phyloP scores from a whole-genome alignment of 1,140 invertebrate genomes.

The Plodia interpunctella region DNA sequence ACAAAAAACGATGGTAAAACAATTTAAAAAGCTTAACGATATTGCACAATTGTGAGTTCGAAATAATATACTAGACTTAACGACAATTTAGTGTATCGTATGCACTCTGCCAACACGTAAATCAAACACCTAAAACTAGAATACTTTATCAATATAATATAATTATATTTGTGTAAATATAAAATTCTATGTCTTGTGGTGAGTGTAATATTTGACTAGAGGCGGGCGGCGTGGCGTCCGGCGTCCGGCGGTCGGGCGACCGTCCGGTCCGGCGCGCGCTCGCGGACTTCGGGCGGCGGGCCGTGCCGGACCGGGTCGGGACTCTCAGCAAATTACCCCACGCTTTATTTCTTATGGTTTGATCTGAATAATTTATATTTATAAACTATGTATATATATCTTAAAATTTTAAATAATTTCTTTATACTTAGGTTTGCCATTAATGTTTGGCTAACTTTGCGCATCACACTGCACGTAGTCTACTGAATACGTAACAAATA shows the following conservation, averaged over 20 bases:
- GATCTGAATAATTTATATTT: too few relatives aligned
- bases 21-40: conserved; percentile 70
- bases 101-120: conserved; percentile 57
- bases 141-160: conserved; percentile 76
- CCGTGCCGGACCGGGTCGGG: conserved; percentile 2
- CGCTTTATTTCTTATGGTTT: too few relatives aligned
- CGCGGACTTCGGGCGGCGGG: conserved; percentile 15
- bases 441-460: too few relatives aligned
- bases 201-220: conserved; percentile 77
- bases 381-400: too few relatives aligned
- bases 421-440: too few relatives aligned
- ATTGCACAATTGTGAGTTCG: conserved; percentile 61
- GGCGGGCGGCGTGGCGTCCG: conserved; percentile 47
- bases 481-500: too few relatives aligned
- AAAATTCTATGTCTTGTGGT: conserved; percentile 75
- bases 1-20: conserved; percentile 53
- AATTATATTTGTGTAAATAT: conserved; percentile 77
- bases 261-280: conserved; percentile 13
- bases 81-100: conserved; percentile 40
- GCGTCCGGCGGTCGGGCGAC: conserved; percentile 14
- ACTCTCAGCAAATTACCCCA: too few relatives aligned
- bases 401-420: too few relatives aligned
- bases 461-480: too few relatives aligned
- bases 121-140: conserved; percentile 76
- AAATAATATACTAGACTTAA: conserved; percentile 60